Evolutionary conservation across 2,888 invertebrate species (phyloP).

Genomic region (Nemoura dubitans): DNA sequence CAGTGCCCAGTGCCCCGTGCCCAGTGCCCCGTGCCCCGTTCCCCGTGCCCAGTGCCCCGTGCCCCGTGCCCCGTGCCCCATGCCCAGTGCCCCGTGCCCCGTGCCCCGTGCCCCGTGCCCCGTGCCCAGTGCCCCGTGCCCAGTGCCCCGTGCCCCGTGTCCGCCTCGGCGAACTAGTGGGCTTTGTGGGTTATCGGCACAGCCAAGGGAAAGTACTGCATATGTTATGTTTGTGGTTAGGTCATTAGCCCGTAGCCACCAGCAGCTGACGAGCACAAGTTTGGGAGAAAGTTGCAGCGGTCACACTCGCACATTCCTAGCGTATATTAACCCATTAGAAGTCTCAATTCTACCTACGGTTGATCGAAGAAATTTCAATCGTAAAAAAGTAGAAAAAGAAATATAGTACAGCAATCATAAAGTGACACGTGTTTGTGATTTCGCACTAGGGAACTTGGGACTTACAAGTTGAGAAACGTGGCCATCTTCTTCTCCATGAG

Average conservation of each 20-base stretch:
- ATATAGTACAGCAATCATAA: neutral
- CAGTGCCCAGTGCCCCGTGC: no score
- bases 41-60: no score
- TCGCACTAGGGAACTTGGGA: slow-evolving; percentile 62
- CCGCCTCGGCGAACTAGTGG: no score
- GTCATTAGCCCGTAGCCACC: slow-evolving; percentile 13
- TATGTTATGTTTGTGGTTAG: slow-evolving; percentile 24
- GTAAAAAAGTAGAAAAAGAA: neutral
- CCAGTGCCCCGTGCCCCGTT: no score
- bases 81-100: no score
- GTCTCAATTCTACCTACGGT: neutral
- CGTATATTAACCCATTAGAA: no score
- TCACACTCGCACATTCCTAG: neutral
- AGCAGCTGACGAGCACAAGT: slow-evolving; percentile 1
- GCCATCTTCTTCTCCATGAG: slow-evolving; percentile 86
- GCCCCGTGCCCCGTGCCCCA: no score
- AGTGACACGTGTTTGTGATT: neutral
- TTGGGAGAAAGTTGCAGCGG: slow-evolving; percentile 22
- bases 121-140: no score
- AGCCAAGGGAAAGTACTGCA: slow-evolving; percentile 36
- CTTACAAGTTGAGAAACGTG: slow-evolving; percentile 76
- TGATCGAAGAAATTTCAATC: neutral
- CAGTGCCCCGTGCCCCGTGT: no score
- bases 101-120: no score
- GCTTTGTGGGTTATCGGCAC: slow-evolving; percentile 34